Percentiles rank a stretch among this genome's conserved stretches.
Evolutionary conservation across 2,888 invertebrate genomes (phyloP).

Genomic region (Dinocampus coccinellae): DNA sequence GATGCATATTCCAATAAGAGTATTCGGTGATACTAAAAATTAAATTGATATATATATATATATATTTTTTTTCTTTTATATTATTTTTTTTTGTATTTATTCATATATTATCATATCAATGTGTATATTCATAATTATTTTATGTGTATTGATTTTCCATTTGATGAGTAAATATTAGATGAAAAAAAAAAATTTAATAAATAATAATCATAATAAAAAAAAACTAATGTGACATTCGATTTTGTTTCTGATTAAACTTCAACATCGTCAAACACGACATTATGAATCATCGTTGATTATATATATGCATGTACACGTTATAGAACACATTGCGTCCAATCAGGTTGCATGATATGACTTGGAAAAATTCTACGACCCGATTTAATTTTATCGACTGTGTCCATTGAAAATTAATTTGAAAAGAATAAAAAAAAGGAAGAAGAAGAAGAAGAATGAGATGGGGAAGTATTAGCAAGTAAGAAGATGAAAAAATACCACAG

Average conservation of each 20-base stretch:
- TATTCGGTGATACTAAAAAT: slow-evolving; percentile 72
- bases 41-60: slow-evolving; percentile 7
- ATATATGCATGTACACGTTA: neutral
- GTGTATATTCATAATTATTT: neutral
- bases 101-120: neutral
- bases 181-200: no score
- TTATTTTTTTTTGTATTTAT: neutral
- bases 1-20: slow-evolving; percentile 76
- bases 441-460: neutral
- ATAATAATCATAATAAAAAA: no score
- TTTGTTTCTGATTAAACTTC: neutral
- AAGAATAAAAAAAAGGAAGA: neutral
- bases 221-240: neutral
- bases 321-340: neutral
- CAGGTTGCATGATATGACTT: slow-evolving; percentile 3
- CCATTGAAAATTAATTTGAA: neutral
- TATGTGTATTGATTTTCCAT: neutral
- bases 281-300: neutral
- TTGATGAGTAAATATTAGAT: neutral
- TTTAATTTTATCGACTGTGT: neutral
- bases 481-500: neutral
- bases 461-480: neutral
- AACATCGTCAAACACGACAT: neutral
- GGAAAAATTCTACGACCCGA: neutral
- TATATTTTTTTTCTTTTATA: neutral